Conservation (phyloP, 2,888 invertebrate species). For the Mantis religiosa region DNA sequence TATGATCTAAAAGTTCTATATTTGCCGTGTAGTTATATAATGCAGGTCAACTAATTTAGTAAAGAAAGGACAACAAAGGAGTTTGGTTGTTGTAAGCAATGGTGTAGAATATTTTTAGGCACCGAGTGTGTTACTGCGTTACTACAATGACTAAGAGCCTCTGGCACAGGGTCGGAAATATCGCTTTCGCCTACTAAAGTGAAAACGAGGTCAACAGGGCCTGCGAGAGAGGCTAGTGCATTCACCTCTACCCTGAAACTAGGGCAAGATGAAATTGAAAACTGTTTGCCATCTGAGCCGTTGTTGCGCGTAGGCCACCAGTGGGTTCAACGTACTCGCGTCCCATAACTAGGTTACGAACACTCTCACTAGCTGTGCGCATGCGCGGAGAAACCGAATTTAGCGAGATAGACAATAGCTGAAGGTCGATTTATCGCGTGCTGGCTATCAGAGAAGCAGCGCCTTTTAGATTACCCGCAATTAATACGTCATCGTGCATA, state of each 20-base stretch:
- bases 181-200: neutral
- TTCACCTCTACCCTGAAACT: slow-evolving; percentile 57
- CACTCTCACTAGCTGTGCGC: slow-evolving; percentile 37
- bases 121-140: neutral
- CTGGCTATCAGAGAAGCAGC: neutral
- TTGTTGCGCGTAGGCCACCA: slow-evolving; percentile 32
- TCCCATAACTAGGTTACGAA: slow-evolving; percentile 44
- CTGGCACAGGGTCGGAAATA: neutral
- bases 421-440: neutral
- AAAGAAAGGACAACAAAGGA: too few relatives aligned
- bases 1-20: too few relatives aligned
- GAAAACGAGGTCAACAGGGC: slow-evolving; percentile 37
- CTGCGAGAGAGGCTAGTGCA: slow-evolving; percentile 53
- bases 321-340: slow-evolving; percentile 44
- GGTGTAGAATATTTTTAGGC: neutral
- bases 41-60: too few relatives aligned
- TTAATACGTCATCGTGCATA: neutral
- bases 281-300: slow-evolving; percentile 40
- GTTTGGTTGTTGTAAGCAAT: neutral
- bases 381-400: slow-evolving; percentile 33
- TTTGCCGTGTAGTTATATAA: too few relatives aligned
- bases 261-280: slow-evolving; percentile 62
- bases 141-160: neutral
- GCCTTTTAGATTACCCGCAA: neutral
- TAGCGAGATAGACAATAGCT: neutral